Evolutionary conservation across 2,113 vertebrate genomes (phyloP).

Genomic region (Bettongia penicillata): DNA sequence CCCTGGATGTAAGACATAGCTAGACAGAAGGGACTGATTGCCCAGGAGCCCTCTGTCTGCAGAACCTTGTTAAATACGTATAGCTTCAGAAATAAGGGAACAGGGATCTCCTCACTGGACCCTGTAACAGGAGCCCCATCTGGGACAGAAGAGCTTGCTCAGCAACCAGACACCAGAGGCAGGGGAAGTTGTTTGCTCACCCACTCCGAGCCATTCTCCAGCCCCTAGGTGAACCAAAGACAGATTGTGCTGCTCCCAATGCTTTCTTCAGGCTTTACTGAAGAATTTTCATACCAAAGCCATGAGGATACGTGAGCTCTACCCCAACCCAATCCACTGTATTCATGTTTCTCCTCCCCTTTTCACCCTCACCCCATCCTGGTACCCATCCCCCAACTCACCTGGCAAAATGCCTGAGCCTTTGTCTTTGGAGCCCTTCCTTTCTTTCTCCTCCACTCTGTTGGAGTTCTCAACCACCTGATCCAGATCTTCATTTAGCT

Average conservation of each 20-base stretch:
- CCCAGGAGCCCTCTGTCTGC: background rate
- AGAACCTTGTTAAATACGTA: slow-evolving; percentile 58
- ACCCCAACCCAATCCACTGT: background rate
- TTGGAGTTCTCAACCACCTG: slow-evolving; percentile 75
- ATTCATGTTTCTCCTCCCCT: background rate
- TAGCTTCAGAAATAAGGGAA: slow-evolving; percentile 26
- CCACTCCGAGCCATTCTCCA: background rate
- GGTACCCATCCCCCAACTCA: slow-evolving; percentile 69
- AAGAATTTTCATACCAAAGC: background rate
- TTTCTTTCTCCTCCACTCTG: slow-evolving; percentile 76
- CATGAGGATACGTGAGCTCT: background rate
- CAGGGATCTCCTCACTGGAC: background rate
- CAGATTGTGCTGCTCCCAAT: background rate
- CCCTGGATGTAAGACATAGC: background rate
- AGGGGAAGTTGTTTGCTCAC: background rate
- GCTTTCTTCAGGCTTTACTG: background rate
- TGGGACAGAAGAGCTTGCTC: background rate
- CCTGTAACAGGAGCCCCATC: background rate
- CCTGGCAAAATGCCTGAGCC: slow-evolving; percentile 84
- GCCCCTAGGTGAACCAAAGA: background rate
- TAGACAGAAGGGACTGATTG: background rate
- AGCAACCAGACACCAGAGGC: background rate
- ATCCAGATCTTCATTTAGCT: slow-evolving; percentile 90
- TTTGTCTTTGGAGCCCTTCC: slow-evolving; percentile 78
- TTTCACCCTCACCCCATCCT: background rate